Evolutionary conservation across 2,888 invertebrate genomes (phyloP).

Genomic region (Ethmia dodecea): DNA sequence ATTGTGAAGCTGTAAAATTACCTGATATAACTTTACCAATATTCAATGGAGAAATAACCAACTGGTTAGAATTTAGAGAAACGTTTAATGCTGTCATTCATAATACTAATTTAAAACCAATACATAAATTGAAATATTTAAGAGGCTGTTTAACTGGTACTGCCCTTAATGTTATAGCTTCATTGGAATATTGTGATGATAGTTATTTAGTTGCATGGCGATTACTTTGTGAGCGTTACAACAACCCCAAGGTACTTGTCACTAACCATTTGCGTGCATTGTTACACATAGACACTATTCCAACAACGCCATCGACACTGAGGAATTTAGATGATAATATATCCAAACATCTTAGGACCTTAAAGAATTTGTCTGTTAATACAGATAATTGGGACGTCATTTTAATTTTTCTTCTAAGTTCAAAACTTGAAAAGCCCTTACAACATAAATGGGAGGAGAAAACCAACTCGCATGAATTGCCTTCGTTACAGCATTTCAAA

Average conservation of each 20-base stretch:
- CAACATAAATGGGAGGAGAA: conserved; percentile 10
- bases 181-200: conserved; percentile 12
- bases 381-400: conserved; percentile 11
- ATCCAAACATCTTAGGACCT: not conserved
- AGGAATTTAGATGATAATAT: conserved; percentile 2
- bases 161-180: conserved; percentile 6
- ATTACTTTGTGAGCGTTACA: conserved; percentile 12
- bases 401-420: conserved; percentile 8
- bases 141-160: conserved; percentile 2
- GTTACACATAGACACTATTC: not conserved
- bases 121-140: conserved; percentile 7
- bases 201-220: conserved; percentile 13
- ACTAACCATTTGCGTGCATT: conserved; percentile 12
- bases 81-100: conserved; percentile 5
- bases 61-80: conserved; percentile 8
- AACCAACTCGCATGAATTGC: conserved; percentile 7
- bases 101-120: conserved; percentile 3
- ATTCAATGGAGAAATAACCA: not conserved
- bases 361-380: not conserved
- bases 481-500: conserved; percentile 17
- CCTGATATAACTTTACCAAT: not conserved
- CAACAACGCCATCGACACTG: not conserved
- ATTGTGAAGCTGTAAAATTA: not conserved
- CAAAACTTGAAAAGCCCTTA: conserved; percentile 9
- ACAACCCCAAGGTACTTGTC: conserved; percentile 11